A percentile compares a stretch with the other conserved stretches of the same genome.
These are phyloP conservation scores for Phyllostomus discolor DNA, from an alignment of 2,113 vertebrate species.

Conservation along the genomic window DNA sequence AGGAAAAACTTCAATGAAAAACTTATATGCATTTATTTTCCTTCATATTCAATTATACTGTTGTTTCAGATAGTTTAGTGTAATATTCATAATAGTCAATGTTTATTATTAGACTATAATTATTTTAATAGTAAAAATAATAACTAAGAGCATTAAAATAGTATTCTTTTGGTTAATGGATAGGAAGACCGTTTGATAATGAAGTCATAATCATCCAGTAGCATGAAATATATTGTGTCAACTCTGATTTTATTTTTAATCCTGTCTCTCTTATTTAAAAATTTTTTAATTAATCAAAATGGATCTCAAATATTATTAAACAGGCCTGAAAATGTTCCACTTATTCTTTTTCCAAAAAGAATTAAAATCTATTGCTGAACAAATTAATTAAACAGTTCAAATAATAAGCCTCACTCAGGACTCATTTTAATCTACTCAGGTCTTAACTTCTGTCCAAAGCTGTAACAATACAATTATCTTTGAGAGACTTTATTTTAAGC, in stretches of 20 bases:
- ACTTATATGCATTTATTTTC: background rate
- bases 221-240: background rate
- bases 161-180: background rate
- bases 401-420: conserved; percentile 21
- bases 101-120: background rate
- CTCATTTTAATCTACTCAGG: conserved; percentile 43
- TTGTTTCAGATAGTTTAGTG: background rate
- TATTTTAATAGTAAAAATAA: conserved; percentile 38
- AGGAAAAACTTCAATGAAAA: background rate
- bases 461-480: conserved; percentile 46
- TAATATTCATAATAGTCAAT: background rate
- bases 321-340: background rate
- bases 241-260: conserved; percentile 1
- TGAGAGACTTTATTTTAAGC: conserved; percentile 53
- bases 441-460: conserved; percentile 27
- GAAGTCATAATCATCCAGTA: background rate
- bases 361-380: conserved; percentile 27
- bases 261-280: background rate
- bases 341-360: conserved; percentile 20
- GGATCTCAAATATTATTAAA: background rate
- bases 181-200: background rate
- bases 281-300: background rate
- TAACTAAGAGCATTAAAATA: background rate
- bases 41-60: background rate
- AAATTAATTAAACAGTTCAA: conserved; percentile 52